Evolutionary conservation across 2,797 vertebrate species (phyloP).

Genomic region (Propithecus perrieri): DNA sequence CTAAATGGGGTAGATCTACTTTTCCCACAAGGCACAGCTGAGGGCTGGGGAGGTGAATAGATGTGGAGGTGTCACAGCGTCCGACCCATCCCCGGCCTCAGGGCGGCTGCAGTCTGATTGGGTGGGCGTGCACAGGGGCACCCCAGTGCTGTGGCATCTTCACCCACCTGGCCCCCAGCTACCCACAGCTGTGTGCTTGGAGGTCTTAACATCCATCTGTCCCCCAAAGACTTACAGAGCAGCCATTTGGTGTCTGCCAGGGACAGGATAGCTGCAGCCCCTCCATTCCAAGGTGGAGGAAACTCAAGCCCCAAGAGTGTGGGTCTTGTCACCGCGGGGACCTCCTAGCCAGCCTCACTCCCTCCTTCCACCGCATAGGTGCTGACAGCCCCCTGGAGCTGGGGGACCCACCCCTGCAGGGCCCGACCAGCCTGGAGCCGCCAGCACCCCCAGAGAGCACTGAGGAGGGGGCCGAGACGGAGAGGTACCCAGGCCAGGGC

Average conservation of each 20-base stretch:
- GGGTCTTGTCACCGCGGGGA: accelerated
- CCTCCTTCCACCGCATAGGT: not conserved
- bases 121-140: accelerated
- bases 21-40: not conserved
- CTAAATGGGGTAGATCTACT: not conserved
- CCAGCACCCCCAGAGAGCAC: conserved; percentile 25
- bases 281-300: not conserved
- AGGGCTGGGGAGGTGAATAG: not conserved
- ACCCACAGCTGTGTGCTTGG: accelerated
- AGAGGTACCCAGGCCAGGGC: conserved; percentile 57
- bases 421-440: conserved; percentile 60
- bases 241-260: not conserved
- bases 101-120: not conserved
- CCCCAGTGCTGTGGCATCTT: not conserved
- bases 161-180: not conserved
- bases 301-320: not conserved
- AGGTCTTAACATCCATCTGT: not conserved
- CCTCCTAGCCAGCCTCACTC: not conserved
- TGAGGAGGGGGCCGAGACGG: conserved; percentile 62
- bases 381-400: conserved; percentile 54
- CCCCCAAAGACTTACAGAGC: not conserved
- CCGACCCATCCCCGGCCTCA: not conserved
- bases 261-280: not conserved
- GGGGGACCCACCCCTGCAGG: conserved; percentile 54
- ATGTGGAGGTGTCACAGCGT: not conserved